Evolutionary conservation across 2,113 vertebrate species (phyloP), one percentile per base, ranked within the genome.

Genomic region (Passer montanus): DNA sequence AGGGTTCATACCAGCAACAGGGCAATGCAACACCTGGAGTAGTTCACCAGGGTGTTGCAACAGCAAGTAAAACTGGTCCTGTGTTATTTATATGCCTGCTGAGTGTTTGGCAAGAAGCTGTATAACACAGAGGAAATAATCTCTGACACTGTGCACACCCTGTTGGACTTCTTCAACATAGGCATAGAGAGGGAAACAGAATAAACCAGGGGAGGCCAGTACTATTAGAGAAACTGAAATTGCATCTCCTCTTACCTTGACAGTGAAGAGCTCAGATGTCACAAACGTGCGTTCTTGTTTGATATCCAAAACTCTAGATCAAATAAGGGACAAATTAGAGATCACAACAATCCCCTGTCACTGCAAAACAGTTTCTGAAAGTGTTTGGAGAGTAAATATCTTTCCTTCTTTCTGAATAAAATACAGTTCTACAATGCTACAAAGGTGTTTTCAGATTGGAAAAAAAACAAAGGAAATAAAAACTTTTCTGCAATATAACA

Each of bases 281-380:
- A 98, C 97, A 81, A 98, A 97, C 12, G 95, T 94, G 31, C 97
- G 98, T 89, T 98, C 98, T 95, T 99, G 98, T 94, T 98, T 98
- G 92, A 99, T 97, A 52, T 99, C 98, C 97, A 99, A 67, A 89
- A 99, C 87, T 96, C 99, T 99, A 89, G 67, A 90, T 92, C 49
- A 96, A 87, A 96, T 2, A 76, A 84, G 43, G 33, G 37, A 78
- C 26, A 86, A 87, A 86, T 92, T 44, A 97, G 58, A 87, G 49
- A 78, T 30, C 27, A 67, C 18, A 47, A 41, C 20, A 81, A 68
- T 27, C 22, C 17, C 35, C 23, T 60, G 26, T 16, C 49, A 58
- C 8, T 84, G 23, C 33, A 43, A 66, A 91, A 89, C 15, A 47
- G 30, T 18, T 90, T 77, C 31, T 68, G 3, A 20, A 76, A 56